Evolutionary conservation across 2,797 vertebrate genomes (phyloP), one percentile per base, ranked within the genome.

Genomic region (Erethizon dorsatum): DNA sequence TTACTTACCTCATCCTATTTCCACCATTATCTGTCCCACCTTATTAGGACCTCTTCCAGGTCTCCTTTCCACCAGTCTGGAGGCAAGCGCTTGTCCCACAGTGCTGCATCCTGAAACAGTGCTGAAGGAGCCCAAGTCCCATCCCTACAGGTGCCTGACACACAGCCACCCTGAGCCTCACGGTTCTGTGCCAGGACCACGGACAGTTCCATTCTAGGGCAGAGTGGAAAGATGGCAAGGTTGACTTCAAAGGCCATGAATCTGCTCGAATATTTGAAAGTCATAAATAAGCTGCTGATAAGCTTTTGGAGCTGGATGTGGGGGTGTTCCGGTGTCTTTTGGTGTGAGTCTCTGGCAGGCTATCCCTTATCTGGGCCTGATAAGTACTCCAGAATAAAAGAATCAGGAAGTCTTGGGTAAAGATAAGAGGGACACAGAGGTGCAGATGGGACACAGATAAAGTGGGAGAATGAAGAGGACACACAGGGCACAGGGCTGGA

Each of bases 151-250:
- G 37, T 5, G 8, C 47, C 63, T 11, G 45, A 0, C 4, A 0
- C 26, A 31, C 0, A n/a, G 73, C 31, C n/a, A 37, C 50, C 65
- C 20, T 20, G 9, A 7, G 37, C 13, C 59, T 37, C 47, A 2
- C 1, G 8, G 56, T 0, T 47, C 0, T 4, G n/a, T 28, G 31
- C 15, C 77, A n/a, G 87, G 4, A 86, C 61, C 83, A 15, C 0
- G 12, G 87, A 90, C 59, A 84, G 59, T 26, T 31, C 3, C 69
- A 33, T 4, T 6, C 26, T 3, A 20, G 75, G 3, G 0, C 1
- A 47, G 61, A 69, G 26, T 61, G 2, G 17, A n/a, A 37, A 69
- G 17, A 65, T n/a, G 47, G 50, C 37, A 31, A 37, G 73, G 45
- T 4, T 12, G n/a, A 41, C n/a, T 45, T 88, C 82, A 28, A 41